These are phyloP conservation scores for Oikopleura albicans DNA, from an alignment of 23 tunicate species.

Conservation along the genomic window DNA sequence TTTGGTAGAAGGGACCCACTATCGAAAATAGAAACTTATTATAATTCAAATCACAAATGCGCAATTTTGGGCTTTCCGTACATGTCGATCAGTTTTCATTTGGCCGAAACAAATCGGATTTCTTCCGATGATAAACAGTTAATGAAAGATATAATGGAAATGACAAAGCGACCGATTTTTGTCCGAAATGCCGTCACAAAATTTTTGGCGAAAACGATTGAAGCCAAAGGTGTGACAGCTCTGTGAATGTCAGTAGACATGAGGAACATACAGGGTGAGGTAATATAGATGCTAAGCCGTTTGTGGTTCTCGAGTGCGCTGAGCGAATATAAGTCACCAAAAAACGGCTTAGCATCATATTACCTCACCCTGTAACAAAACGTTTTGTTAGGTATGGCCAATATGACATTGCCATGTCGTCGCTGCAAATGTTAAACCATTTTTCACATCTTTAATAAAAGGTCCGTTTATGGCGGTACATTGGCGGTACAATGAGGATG, in stretches of 20 bases:
- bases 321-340: too few relatives aligned
- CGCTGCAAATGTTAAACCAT: too few relatives aligned
- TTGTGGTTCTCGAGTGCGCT: too few relatives aligned
- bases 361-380: too few relatives aligned
- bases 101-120: neutral
- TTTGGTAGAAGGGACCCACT: neutral
- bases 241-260: too few relatives aligned
- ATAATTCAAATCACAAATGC: neutral
- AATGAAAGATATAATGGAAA: neutral
- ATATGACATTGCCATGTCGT: too few relatives aligned
- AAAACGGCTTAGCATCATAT: too few relatives aligned
- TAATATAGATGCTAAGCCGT: too few relatives aligned
- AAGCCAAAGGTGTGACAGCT: too few relatives aligned
- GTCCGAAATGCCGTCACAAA: neutral
- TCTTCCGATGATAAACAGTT: neutral
- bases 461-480: neutral
- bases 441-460: too few relatives aligned
- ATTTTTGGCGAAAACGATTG: neutral
- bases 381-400: too few relatives aligned
- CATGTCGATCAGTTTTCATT: neutral
- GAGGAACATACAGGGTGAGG: too few relatives aligned
- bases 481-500: neutral
- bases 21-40: neutral
- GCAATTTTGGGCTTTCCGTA: neutral
- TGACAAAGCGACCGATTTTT: neutral